phyloP scores from a whole-genome alignment of 1,140 invertebrate species.

The Branchinecta lindahli region DNA sequence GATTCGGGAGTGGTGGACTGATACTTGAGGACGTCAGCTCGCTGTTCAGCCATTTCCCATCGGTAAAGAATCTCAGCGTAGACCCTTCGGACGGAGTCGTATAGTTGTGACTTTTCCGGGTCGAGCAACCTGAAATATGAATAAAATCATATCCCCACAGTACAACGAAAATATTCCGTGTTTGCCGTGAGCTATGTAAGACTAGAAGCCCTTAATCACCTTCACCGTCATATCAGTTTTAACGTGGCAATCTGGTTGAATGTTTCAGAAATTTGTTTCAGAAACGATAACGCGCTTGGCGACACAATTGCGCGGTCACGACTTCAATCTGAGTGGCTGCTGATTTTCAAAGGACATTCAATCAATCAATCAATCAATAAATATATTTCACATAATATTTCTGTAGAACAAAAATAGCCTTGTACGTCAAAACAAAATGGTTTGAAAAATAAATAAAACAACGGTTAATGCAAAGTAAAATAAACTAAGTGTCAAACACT shows the following conservation, averaged over 20 bases:
- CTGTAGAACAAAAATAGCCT: no score
- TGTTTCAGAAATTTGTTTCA: no score
- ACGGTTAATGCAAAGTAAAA: no score
- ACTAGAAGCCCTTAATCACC: neutral
- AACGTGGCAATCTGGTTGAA: no score
- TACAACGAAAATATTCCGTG: neutral
- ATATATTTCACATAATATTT: no score
- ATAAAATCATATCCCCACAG: neutral
- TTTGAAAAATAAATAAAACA: no score
- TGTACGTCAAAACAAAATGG: no score
- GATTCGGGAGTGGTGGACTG: constrained; percentile 40
- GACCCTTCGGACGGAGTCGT: constrained; percentile 67
- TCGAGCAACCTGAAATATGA: constrained; percentile 35
- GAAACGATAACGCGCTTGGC: neutral
- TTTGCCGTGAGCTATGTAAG: neutral
- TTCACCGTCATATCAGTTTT: no score
- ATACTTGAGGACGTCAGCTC: constrained; percentile 66
- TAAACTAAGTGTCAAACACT: no score
- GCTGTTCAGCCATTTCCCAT: constrained; percentile 61
- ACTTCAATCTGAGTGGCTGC: no score
- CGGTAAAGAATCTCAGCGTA: constrained; percentile 79
- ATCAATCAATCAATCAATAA: no score
- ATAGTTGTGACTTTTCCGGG: constrained; percentile 41
- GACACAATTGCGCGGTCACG: neutral
- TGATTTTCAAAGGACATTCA: no score